phyloP scores from a whole-genome alignment of 2,888 invertebrate species.

The Dasysyrphus tricinctus region DNA sequence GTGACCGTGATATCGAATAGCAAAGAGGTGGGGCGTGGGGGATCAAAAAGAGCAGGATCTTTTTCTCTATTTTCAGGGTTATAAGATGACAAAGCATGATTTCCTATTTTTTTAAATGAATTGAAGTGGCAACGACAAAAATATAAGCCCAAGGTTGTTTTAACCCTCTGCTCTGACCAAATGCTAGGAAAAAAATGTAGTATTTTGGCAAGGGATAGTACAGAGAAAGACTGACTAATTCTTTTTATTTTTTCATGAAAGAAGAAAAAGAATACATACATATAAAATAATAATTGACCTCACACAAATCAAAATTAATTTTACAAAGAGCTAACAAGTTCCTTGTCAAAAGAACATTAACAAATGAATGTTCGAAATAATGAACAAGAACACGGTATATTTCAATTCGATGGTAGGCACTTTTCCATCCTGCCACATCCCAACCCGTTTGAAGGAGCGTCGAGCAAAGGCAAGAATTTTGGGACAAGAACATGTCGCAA shows the following conservation, averaged over 20 bases:
- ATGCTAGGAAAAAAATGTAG: no score
- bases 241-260: conserved; percentile 11
- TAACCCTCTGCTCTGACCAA: no score
- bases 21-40: no score
- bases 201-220: conserved; percentile 69
- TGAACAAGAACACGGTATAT: conserved; percentile 77
- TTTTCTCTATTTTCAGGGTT: no score
- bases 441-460: conserved; percentile 89
- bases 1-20: no score
- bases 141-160: no score
- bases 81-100: no score
- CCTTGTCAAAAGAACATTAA: conserved; percentile 5
- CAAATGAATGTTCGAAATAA: conserved; percentile 77
- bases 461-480: conserved; percentile 85
- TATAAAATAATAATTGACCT: conserved; percentile 6
- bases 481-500: conserved; percentile 89
- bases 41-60: no score
- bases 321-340: conserved; percentile 6
- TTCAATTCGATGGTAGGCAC: conserved; percentile 85
- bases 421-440: conserved; percentile 90
- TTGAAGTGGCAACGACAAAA: no score
- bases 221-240: conserved; percentile 56
- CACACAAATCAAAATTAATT: conserved; percentile 15
- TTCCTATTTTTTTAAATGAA: no score
- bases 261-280: conserved; percentile 31